Conservation (phyloP, 2,113 vertebrate species). For the Triplophysa siluroides region DNA sequence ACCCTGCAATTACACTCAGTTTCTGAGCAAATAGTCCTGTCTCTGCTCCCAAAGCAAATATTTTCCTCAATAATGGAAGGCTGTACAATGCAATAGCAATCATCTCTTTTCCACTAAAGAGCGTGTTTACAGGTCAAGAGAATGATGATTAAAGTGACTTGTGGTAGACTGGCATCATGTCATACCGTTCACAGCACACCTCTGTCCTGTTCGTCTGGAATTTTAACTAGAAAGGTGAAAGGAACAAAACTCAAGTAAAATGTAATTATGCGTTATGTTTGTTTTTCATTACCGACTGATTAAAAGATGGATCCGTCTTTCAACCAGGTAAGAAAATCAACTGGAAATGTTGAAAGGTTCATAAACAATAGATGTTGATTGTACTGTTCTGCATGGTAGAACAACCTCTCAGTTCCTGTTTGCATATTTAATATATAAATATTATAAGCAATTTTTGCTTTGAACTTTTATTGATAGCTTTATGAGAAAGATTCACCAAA, state of each 20-base stretch:
- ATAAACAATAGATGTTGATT: constrained; percentile 32
- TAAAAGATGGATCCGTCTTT: neutral
- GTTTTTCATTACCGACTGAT: neutral
- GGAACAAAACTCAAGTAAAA: neutral
- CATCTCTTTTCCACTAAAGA: constrained; percentile 23
- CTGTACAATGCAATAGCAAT: constrained; percentile 37
- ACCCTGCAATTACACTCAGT: constrained; percentile 67
- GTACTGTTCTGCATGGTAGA: neutral
- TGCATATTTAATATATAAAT: constrained; percentile 62
- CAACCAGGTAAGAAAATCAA: neutral
- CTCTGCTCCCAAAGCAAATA: constrained; percentile 66
- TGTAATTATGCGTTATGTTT: neutral
- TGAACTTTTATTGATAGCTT: neutral
- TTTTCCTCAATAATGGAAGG: constrained; percentile 60
- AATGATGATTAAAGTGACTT: constrained; percentile 6
- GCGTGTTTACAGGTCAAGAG: constrained; percentile 41
- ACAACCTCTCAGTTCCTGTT: constrained; percentile 46
- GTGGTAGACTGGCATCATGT: constrained; percentile 4
- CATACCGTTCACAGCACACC: neutral
- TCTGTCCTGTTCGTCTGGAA: neutral
- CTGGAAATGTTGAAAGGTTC: constrained; percentile 34
- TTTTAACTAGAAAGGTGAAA: neutral
- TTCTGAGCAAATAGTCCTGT: constrained; percentile 45
- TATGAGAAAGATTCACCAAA: constrained; percentile 25
- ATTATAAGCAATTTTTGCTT: neutral